Evolutionary conservation across 2,113 vertebrate species (phyloP), one percentile per base, ranked within the genome.

Genomic region (Cinclus cinclus): DNA sequence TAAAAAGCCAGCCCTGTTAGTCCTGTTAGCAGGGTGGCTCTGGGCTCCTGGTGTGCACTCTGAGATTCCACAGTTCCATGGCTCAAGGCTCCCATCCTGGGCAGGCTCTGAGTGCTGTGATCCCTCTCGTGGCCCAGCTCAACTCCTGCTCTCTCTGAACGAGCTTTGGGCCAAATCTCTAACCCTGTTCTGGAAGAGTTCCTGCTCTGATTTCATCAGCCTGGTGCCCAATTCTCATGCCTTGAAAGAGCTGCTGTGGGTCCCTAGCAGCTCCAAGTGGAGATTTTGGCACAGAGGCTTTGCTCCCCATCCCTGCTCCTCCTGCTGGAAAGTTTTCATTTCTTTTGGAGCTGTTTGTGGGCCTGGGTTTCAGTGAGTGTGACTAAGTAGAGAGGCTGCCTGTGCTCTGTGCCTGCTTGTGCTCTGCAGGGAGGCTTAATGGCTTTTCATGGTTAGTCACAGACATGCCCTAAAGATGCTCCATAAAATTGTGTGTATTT

Each of bases 211-310:
- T 70, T 67, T 67, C 13, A 49, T 44, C 33, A 49, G 5, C 13
- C n/a, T 20, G 24, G 5, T 60, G 49, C 47, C 41, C 28, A 5
- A 0, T 50, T 80, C 30, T 42, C 20, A 2, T 0, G 0, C 7
- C 20, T 49, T 53, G 4, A 19, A 50, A 44, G 25, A 21, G 13
- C 22, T 64, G 65, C 30, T 1, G 4, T 42, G 11, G 27, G 22
- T 77, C 24, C 42, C 42, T 25, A 7, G 39, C 33, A 46, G 64
- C 37, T 80, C 65, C 31, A 15, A 0, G 2, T n/a, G 20, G 42
- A 44, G 25, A 20, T 84, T 92, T 17, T 46, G 70, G 35, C 35
- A 3, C 35, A 11, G 53, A 75, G 19, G 2, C n/a, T 70, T 50
- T 3, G 2, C 49, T 33, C 25, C 14, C 31, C 2, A 0, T 39